These are phyloP conservation scores for Autographa pulchrina DNA, from an alignment of 2,888 invertebrate species.

Conservation along the genomic window DNA sequence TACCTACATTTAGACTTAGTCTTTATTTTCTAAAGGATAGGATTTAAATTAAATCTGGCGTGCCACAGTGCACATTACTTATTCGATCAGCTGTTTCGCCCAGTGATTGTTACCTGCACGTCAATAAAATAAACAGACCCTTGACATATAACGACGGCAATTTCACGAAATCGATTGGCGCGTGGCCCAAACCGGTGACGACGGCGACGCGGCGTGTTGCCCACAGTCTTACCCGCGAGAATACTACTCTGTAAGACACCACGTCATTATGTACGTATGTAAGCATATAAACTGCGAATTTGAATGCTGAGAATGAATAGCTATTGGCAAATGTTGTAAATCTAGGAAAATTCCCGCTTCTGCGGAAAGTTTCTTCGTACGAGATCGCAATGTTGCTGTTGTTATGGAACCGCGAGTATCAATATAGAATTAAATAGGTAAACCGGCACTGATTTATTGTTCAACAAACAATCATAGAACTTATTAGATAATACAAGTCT, in stretches of 20 bases:
- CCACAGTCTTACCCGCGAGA: conserved; percentile 8
- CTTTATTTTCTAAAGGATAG: background rate
- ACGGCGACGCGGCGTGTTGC: conserved; percentile 18
- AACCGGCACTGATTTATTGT: background rate
- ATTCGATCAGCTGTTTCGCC: conserved; percentile 15
- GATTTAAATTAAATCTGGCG: background rate
- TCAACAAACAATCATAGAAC: background rate
- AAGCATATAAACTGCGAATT: conserved; percentile 29
- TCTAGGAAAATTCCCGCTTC: conserved; percentile 49
- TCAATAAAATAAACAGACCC: conserved; percentile 60
- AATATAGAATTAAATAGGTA: background rate
- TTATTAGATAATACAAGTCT: background rate
- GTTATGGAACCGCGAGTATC: background rate
- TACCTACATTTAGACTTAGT: background rate
- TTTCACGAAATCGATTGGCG: conserved; percentile 76
- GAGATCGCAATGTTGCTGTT: conserved; percentile 18
- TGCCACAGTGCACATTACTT: background rate
- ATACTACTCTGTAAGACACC: conserved; percentile 5
- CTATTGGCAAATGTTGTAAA: conserved; percentile 38
- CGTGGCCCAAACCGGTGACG: conserved; percentile 64
- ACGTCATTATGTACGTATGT: conserved; percentile 31
- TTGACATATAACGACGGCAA: conserved; percentile 60
- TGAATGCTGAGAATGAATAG: conserved; percentile 12
- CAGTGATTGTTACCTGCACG: conserved; percentile 17
- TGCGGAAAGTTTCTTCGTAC: conserved; percentile 42